Evolutionary conservation across 2,888 invertebrate species (phyloP).

Genomic region (Dryobota labecula): DNA sequence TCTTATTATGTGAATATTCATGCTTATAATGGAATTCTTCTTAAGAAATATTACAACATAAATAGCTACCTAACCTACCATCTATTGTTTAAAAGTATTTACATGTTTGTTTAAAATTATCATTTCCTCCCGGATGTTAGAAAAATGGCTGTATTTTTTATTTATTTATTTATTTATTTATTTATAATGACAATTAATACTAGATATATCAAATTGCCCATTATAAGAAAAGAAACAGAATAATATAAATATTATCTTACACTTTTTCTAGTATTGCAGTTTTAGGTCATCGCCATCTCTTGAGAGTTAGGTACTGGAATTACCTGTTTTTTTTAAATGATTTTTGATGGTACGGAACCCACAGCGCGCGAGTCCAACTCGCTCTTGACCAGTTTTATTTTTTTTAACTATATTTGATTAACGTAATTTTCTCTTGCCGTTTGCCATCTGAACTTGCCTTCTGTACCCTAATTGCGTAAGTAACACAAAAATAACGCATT

Average conservation of each 20-base stretch:
- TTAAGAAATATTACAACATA: constrained; percentile 7
- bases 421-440: background rate
- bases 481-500: no score
- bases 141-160: background rate
- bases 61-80: background rate
- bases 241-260: background rate
- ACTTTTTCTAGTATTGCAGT: no score
- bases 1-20: constrained; percentile 4
- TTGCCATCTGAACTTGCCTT: background rate
- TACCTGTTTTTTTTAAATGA: no score
- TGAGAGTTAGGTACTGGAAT: no score
- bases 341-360: no score
- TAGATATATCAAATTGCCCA: background rate
- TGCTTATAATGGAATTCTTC: background rate
- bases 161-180: background rate
- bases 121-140: constrained; percentile 20
- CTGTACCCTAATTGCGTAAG: no score
- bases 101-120: background rate
- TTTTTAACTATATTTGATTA: background rate
- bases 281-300: no score
- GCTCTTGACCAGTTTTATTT: no score
- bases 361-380: no score
- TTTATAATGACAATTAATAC: no score
- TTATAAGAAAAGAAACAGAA: no score
- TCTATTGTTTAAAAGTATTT: constrained; percentile 1